Evolutionary conservation across 1,140 invertebrate genomes (phyloP).

Genomic region (Diplogasteroides magnus): DNA sequence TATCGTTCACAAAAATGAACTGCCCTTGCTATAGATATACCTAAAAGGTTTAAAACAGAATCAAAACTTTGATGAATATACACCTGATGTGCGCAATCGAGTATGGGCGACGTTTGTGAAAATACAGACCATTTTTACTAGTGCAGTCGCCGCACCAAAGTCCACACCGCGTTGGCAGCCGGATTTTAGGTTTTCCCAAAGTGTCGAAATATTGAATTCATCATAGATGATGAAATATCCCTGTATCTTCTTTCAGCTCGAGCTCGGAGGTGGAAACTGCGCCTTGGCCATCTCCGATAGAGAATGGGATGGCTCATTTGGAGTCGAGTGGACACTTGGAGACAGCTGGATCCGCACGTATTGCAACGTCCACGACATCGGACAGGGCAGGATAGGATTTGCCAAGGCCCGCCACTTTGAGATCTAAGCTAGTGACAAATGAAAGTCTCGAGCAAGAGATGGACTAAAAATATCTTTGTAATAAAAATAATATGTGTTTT

Average conservation of each 20-base stretch:
- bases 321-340: conserved; percentile 32
- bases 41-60: too few species aligned
- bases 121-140: conserved; percentile 25
- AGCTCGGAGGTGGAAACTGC: conserved; percentile 3
- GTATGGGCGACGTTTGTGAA: background rate
- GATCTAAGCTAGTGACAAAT: too few species aligned
- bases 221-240: too few species aligned
- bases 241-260: too few species aligned
- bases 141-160: conserved; percentile 30
- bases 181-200: conserved; percentile 42
- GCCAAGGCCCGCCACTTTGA: conserved; percentile 30
- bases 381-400: conserved; percentile 34
- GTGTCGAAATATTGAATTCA: conserved; percentile 31
- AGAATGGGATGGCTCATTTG: conserved; percentile 27
- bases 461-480: too few species aligned
- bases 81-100: too few species aligned
- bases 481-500: too few species aligned
- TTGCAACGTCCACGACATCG: conserved; percentile 36
- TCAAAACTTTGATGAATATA: too few species aligned
- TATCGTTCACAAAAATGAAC: too few species aligned
- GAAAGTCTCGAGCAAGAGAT: too few species aligned
- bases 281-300: conserved; percentile 27
- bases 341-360: conserved; percentile 27
- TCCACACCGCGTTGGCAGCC: conserved; percentile 30
- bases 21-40: too few species aligned